Conservation (phyloP, 1,140 invertebrate genomes). For the Agrilus planipennis region DNA sequence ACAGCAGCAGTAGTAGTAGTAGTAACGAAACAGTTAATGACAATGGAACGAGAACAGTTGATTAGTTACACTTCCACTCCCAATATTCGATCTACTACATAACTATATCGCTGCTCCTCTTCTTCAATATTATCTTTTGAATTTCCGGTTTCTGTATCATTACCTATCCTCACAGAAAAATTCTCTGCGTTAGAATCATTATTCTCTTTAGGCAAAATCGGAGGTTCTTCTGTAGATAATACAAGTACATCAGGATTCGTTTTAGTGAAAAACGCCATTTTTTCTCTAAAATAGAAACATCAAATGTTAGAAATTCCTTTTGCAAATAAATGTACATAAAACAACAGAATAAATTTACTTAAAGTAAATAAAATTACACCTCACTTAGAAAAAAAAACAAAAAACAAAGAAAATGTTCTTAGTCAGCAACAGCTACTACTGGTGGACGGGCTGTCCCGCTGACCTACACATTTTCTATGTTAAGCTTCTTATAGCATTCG, state of each 20-base stretch:
- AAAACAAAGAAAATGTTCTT: too few relatives aligned
- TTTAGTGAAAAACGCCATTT: constrained; percentile 89
- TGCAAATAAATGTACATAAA: too few relatives aligned
- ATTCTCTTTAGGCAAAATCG: constrained; percentile 8
- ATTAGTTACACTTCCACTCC: constrained; percentile 59
- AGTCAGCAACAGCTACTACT: too few relatives aligned
- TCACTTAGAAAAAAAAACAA: too few relatives aligned
- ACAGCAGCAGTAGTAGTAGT: too few relatives aligned
- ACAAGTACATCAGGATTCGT: constrained; percentile 65
- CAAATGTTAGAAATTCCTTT: constrained; percentile 14
- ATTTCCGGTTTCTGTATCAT: constrained; percentile 6
- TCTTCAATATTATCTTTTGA: constrained; percentile 7
- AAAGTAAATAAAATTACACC: too few relatives aligned
- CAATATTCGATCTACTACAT: constrained; percentile 53
- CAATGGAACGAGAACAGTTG: too few relatives aligned
- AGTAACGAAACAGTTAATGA: too few relatives aligned
- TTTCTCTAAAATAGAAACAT: constrained; percentile 64
- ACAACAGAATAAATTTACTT: too few relatives aligned
- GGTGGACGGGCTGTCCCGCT: too few relatives aligned
- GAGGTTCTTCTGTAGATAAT: constrained; percentile 48
- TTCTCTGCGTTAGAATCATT: constrained; percentile 1
- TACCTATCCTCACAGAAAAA: not conserved
- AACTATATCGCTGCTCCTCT: constrained; percentile 42
- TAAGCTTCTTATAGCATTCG: too few relatives aligned
- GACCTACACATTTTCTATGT: too few relatives aligned